Evolutionary conservation across 2,797 vertebrate species (phyloP), one percentile per base, ranked within the genome.

Genomic region (Poeciliopsis gracilis): DNA sequence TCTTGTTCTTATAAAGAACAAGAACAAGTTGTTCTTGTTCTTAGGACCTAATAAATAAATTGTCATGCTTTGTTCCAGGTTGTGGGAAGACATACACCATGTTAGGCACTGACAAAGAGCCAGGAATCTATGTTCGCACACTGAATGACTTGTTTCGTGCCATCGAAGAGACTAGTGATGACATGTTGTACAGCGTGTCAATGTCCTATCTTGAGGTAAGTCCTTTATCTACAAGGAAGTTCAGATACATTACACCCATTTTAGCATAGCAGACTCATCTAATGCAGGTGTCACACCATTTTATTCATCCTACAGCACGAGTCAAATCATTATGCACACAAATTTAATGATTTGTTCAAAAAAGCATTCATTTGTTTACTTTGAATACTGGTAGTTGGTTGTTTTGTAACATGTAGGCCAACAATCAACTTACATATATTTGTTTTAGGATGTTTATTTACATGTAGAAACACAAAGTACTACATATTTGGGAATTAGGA

Each of bases 71-170:
- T 74, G 11, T 84, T 45, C 18, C 85, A 98, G 97, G 98, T 79
- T 98, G 97, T 72, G 97, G 98, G 83, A 99, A 99, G 91, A 99
- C 98, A 0, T 98, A 98, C 91, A 98, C 98, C 70, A 99, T 99
- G 98, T 84, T 99, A 90, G 97, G 98, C 70, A 98, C 97, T 0
- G 96, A 98, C 88, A 92, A 91, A 0, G 97, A 98, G 86, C 97
- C 97, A 0, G 98, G 97, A 67, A 97, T 99, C 93, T 98, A 98
- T 0, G 95, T 97, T 0, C 95, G 94, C 13, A 97, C 96, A 1
- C 94, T 99, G 78, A 96, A 97, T 0, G 97, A 98, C 87, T 94
- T 98, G 82, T 99, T 99, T 93, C 93, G 76, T 71, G 96, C 97
- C 93, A 98, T 98, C 0, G 95, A 98, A 89, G 97, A 98, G 84